phyloP scores from a whole-genome alignment of 2,888 invertebrate genomes.

The Drosophila pseudotakahashii region DNA sequence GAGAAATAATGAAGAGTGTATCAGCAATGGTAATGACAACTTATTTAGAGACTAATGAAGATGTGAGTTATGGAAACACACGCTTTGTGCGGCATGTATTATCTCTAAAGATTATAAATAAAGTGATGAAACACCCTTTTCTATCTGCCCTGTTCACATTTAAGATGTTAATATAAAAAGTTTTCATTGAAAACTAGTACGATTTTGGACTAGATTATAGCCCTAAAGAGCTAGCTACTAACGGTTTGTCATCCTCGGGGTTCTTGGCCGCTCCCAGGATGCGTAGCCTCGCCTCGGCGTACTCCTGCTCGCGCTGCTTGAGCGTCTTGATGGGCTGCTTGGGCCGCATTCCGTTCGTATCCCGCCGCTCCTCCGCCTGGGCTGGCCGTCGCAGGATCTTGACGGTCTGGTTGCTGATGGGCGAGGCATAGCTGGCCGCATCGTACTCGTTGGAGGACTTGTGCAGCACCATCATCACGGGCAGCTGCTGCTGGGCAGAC shows the following conservation, averaged over 20 bases:
- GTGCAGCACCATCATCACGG: slow-evolving; percentile 89
- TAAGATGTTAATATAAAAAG: too few relatives aligned
- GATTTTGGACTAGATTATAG: too few relatives aligned
- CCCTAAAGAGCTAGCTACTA: slow-evolving; percentile 47
- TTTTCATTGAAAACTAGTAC: too few relatives aligned
- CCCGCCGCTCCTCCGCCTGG: slow-evolving; percentile 86
- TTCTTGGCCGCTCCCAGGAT: slow-evolving; percentile 94
- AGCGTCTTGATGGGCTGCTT: slow-evolving; percentile 92
- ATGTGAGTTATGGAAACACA: background rate
- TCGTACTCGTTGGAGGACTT: slow-evolving; percentile 90
- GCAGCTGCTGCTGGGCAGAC: slow-evolving; percentile 81
- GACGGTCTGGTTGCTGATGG: slow-evolving; percentile 87
- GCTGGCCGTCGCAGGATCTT: slow-evolving; percentile 92
- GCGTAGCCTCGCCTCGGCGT: slow-evolving; percentile 94
- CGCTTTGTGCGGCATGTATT: too few relatives aligned
- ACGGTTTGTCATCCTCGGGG: slow-evolving; percentile 90
- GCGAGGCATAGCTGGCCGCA: slow-evolving; percentile 86
- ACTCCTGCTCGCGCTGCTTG: slow-evolving; percentile 96
- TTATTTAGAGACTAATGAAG: background rate
- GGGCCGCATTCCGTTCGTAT: slow-evolving; percentile 87
- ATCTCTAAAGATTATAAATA: too few relatives aligned
- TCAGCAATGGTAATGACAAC: too few relatives aligned
- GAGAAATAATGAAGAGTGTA: too few relatives aligned
- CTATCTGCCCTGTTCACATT: background rate
- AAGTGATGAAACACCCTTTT: background rate